Base-by-base conservation (phyloP, 2,888 invertebrate species). In the Saturnia pavonia region DNA sequence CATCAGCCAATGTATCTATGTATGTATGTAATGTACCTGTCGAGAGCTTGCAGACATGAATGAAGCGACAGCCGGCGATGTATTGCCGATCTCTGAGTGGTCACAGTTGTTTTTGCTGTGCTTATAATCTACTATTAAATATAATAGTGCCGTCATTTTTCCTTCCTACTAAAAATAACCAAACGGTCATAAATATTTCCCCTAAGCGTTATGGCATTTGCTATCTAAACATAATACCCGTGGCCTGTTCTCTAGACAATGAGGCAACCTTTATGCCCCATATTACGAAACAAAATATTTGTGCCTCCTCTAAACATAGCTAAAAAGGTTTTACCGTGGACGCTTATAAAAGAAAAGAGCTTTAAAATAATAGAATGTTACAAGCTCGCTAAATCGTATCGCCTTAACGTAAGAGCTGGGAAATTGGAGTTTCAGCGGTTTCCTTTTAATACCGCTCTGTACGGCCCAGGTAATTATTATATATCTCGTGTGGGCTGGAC, bases 331-430 rank as follows among this genome's bases (percentile, higher is more conserved):
- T 76, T 75, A 74, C 72, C 74, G 73, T 73, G 73, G 74, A 71
- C 72, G 73, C 74, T 74, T 77, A 76, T 63, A 70, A 72, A 72
- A 78, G 75, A 76, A 80, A 80, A 78, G 80, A 82, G 86, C 81
- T 85, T 85, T 81, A 85, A 84, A 86, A 86, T 85, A 85, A 86
- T 86, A 83, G 83, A 84, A 84, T 78, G 78, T 85, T 82, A 84
- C 85, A 85, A 85, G 78, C 83, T 83, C 81, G 74, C 81, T 80
- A 83, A 85, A 87, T 84, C 85, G 77, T 76, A 87, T 85, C 86
- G 85, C 80, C 88, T 89, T 88, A 86, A 80, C 85, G 80, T 85
- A 85, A 86, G 85, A 86, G 82, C 85, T 87, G 88, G 86, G 85
- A 88, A 89, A 90, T 89, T 88, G 88, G 80, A 86, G 80, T 83